Base-by-base conservation (phyloP, 37 sponge, comb jelly and placozoan species). In the Petrosia ficiformis region DNA sequence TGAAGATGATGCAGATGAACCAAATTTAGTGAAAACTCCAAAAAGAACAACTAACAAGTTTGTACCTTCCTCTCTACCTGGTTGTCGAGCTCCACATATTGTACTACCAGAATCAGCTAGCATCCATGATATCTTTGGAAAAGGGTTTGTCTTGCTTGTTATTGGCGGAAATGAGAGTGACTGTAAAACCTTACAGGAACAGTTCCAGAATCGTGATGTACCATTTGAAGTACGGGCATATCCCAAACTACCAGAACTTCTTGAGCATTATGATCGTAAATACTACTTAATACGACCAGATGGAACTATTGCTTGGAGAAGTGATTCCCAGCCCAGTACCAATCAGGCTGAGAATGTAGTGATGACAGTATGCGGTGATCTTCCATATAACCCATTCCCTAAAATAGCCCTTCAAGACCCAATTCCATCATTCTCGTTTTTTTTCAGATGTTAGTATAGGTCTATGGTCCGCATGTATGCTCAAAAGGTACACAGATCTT, bases 281-380 rank as follows among this genome's bases (percentile, higher is more conserved):
- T 92, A 81, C 57, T 92, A 87, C 67, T 65, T 92, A 30, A 67
- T 92, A 29, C 88, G 93, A 35, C 88, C 93, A 5, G 93, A 92
- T 60, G 84, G 88, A 16, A 69, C 84, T 42, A 80, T 92, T 16
- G 48, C 75, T 30, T 92, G 93, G 93, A 56, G 93, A 31, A 81
- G 82, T 21, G 70, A 87, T 68, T 80, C 33, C 32, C 85, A 87
- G 65, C 93, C 93, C 11, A 84, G 67, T 39, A 39, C 24, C 0
- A 4, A 3, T 16, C 82, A 90, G 57, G 77, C 86, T n/a, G 34
- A 28, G 48, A 56, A 54, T 32, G 81, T 90, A 6, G 68, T 84
- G 5, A 14, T 60, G 24, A 61, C 42, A 4, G 73, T 84, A 33
- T 39, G 66, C 59, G 90, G 90, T 14, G 71, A 75, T 34, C 2